Percentiles rank a stretch among this genome's conserved stretches.
phyloP scores from a whole-genome alignment of 2,113 vertebrate genomes.

The Cettia cetti region DNA sequence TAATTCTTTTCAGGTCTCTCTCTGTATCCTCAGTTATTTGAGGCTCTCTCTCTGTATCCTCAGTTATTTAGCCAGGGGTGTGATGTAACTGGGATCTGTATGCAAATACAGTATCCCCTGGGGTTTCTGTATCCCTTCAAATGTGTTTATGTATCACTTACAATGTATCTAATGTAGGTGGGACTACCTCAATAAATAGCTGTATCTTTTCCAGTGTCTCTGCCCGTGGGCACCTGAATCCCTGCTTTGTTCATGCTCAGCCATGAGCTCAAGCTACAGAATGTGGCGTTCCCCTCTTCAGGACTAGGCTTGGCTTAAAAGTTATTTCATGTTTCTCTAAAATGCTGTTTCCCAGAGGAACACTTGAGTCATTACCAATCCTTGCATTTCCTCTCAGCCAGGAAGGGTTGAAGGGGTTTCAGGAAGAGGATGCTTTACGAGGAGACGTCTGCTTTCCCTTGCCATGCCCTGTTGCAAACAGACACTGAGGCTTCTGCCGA shows the following conservation, averaged over 20 bases:
- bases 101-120: background rate
- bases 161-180: background rate
- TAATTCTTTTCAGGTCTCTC: background rate
- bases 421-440: constrained; percentile 17
- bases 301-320: constrained; percentile 37
- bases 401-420: constrained; percentile 27
- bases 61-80: background rate
- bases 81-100: background rate
- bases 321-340: constrained; percentile 29
- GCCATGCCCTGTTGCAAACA: background rate
- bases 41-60: background rate
- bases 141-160: background rate
- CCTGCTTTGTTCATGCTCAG: background rate
- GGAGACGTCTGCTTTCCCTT: background rate
- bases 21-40: background rate
- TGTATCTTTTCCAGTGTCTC: background rate
- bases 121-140: background rate
- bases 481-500: background rate
- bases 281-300: background rate
- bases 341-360: constrained; percentile 53
- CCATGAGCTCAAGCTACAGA: background rate
- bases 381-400: constrained; percentile 47
- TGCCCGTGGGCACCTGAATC: fast-evolving
- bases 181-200: background rate
- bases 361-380: constrained; percentile 27